Conservation (phyloP, 2,888 invertebrate species). For the Fissipunctia ypsillon region DNA sequence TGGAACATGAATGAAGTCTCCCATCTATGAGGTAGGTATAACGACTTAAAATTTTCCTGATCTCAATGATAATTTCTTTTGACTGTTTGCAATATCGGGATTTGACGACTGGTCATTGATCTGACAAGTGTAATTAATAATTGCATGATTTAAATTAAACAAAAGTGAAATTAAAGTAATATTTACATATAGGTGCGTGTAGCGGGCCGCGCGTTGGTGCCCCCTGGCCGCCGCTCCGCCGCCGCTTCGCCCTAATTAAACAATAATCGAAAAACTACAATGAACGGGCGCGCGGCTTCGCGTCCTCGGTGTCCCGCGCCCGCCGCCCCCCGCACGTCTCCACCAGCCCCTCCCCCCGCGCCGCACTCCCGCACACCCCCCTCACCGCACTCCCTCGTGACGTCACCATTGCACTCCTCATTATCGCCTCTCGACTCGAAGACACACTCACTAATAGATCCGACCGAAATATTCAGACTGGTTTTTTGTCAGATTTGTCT, state of each 20-base stretch:
- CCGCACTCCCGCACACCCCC: conserved; percentile 56
- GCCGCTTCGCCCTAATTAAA: conserved; percentile 91
- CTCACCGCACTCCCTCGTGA: conserved; percentile 75
- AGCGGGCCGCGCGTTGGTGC: conserved; percentile 81
- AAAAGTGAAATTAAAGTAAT: conserved; percentile 40
- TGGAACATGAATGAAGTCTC: background rate
- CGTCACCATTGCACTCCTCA: conserved; percentile 89
- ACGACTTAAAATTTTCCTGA: background rate
- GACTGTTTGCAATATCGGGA: background rate
- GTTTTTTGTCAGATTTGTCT: conserved; percentile 77
- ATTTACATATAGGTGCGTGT: conserved; percentile 47
- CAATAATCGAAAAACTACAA: conserved; percentile 91
- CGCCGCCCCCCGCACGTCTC: conserved; percentile 68
- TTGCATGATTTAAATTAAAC: background rate
- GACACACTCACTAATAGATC: conserved; percentile 82
- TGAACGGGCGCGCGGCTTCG: conserved; percentile 89
- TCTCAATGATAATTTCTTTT: background rate
- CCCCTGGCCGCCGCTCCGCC: conserved; percentile 89
- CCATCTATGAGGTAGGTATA: background rate
- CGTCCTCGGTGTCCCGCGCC: conserved; percentile 83
- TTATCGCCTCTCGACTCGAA: conserved; percentile 87
- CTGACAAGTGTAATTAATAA: background rate
- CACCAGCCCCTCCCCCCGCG: conserved; percentile 52
- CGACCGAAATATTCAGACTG: conserved; percentile 79
- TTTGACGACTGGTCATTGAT: background rate